Conservation (phyloP, 2,113 vertebrate genomes). For the Emydura subglobosa region DNA sequence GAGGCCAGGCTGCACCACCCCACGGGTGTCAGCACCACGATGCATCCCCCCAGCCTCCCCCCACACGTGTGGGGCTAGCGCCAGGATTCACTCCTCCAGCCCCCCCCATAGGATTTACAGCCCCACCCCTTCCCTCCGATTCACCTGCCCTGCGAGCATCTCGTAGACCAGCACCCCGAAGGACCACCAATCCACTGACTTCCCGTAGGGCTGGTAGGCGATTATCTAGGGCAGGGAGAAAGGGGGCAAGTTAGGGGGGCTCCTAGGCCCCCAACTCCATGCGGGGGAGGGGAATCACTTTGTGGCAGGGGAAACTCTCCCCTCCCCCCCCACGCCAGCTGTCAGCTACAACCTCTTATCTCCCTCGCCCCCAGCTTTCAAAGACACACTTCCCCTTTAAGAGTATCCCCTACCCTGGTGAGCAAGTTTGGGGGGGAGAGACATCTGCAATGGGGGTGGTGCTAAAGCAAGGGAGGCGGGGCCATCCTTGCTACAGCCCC, state of each 20-base stretch:
- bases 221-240: conserved; percentile 82
- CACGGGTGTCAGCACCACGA: neutral
- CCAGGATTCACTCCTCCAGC: too few relatives aligned
- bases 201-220: conserved; percentile 90
- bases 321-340: too few relatives aligned
- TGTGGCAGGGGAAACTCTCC: neutral
- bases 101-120: too few relatives aligned
- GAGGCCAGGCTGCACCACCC: neutral
- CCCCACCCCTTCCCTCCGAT: neutral
- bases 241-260: neutral
- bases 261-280: neutral
- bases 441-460: neutral
- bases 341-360: neutral
- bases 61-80: too few relatives aligned
- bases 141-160: conserved; percentile 93
- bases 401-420: neutral
- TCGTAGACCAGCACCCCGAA: conserved; percentile 93
- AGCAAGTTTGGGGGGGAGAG: neutral
- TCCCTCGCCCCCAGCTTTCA: neutral
- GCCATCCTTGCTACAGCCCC: neutral
- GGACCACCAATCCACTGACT: conserved; percentile 95
- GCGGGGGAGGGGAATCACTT: neutral
- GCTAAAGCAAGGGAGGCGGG: neutral
- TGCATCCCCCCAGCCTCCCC: neutral
- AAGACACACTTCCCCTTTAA: neutral